Base-by-base conservation (phyloP, 53 echinoderm and acorn worm genomes). In the Arbacia lixula region DNA sequence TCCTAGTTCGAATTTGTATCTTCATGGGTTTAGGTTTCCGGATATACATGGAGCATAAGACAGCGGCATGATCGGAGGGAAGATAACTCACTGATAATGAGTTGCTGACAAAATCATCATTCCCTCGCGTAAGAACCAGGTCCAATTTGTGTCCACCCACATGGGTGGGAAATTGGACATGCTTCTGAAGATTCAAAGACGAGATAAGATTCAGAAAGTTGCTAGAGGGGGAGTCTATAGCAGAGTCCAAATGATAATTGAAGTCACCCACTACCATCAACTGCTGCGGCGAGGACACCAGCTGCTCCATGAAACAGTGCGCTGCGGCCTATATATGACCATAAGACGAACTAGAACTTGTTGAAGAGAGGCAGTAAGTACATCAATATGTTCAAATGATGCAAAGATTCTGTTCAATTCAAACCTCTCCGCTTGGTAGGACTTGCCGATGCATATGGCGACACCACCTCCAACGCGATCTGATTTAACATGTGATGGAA, bases 331-430 rank as follows among this genome's bases (percentile, higher is more conserved):
- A 43, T 29, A 46, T 41, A 71, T 25, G 24, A 39, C 68, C 38
- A 67, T 19, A 67, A 67, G 68, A 67, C 40, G 40, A 20, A 36
- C n/a, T 67, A 29, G 1, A 46, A 39, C 72, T 71, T 71, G 72
- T 28, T 29, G 27, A 71, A 42, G 72, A 54, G 75, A 75, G 17
- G 75, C 54, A 5, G 54, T 36, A 35, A 55, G 75, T 33, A 55
- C 34, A 75, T 75, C 55, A 35, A 53, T 76, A 38, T 56, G 24
- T 76, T 76, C 76, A 57, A 76, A 76, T 37, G 76, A 76, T 34
- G 38, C 16, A 17, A 76, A 76, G 76, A 56, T 57, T 56, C 35
- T 76, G 37, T 0, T 12, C 12, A 38, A 35, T 36, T 76, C 27
- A 76, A 56, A 37, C 57, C 27, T 39, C 76, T 76, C 56, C 1